These are phyloP conservation scores for Nibea coibor DNA, from an alignment of 2,113 vertebrate species.

Conservation along the genomic window DNA sequence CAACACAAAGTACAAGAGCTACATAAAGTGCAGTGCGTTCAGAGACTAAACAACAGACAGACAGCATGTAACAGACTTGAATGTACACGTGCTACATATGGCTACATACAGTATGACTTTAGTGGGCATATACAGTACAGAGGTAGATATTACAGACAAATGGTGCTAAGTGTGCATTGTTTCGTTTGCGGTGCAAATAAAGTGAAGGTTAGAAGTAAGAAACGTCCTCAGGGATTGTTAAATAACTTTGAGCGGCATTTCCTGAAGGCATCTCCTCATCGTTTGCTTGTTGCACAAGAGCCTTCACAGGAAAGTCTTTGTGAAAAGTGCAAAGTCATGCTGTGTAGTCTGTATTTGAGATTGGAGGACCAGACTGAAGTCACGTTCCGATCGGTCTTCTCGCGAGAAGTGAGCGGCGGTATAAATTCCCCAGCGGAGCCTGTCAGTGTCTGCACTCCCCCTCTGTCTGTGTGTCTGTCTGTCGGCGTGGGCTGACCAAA, in stretches of 20 bases:
- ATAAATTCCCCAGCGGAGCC: constrained; percentile 51
- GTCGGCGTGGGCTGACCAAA: not conserved
- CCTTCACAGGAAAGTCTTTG: not conserved
- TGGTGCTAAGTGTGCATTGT: too few relatives aligned
- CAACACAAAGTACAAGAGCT: too few relatives aligned
- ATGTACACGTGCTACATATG: too few relatives aligned
- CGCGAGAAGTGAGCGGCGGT: constrained; percentile 75
- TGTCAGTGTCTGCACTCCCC: not conserved
- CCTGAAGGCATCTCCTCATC: not conserved
- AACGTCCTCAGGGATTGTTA: not conserved
- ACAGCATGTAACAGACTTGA: too few relatives aligned
- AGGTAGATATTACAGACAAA: too few relatives aligned
- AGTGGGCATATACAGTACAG: too few relatives aligned
- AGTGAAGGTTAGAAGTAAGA: not conserved
- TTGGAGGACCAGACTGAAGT: not conserved
- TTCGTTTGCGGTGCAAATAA: too few relatives aligned
- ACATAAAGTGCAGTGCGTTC: too few relatives aligned
- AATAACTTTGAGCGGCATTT: constrained; percentile 7
- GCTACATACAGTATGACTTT: too few relatives aligned
- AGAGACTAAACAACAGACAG: too few relatives aligned
- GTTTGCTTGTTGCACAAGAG: not conserved
- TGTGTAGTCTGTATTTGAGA: constrained; percentile 26
- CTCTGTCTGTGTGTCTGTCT: not conserved
- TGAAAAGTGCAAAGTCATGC: constrained; percentile 83
- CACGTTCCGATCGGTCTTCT: constrained; percentile 24